Conservation (phyloP, 2,113 vertebrate genomes). For the Ornithorhynchus anatinus region DNA sequence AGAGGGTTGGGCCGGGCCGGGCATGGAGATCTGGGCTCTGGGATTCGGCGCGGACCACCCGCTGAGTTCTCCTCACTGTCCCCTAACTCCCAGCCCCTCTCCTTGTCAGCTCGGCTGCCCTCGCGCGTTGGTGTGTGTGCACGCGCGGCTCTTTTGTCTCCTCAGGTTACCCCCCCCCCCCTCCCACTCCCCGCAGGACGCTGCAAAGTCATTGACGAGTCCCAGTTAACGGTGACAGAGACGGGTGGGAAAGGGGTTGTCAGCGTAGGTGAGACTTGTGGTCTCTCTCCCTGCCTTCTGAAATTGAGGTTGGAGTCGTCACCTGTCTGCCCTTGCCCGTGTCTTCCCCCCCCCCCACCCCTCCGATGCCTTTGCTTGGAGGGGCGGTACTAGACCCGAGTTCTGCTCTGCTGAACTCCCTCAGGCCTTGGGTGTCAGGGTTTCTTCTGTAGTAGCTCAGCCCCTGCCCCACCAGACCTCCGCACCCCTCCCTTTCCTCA, state of each 20-base stretch:
- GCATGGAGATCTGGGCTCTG: not conserved
- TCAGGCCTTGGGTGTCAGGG: not conserved
- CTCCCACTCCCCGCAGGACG: not conserved
- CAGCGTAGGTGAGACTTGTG: not conserved
- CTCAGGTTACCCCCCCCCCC: not conserved
- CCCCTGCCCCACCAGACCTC: not conserved
- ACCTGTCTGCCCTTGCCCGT: not conserved
- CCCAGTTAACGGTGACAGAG: too few relatives aligned
- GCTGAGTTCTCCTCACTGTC: not conserved
- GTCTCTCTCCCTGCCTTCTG: not conserved
- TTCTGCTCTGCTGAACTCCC: not conserved
- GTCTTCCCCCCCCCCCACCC: not conserved
- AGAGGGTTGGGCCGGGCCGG: too few relatives aligned
- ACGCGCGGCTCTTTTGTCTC: not conserved
- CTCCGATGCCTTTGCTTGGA: not conserved
- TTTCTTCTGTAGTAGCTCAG: fast-evolving
- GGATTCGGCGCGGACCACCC: not conserved
- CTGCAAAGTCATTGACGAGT: not conserved
- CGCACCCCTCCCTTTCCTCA: not conserved
- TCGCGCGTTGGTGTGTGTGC: not conserved
- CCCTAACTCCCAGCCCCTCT: not conserved
- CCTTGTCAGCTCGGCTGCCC: not conserved
- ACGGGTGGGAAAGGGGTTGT: not conserved
- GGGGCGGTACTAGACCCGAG: not conserved
- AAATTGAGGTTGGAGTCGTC: not conserved